Evolutionary conservation across 2,888 invertebrate species (phyloP).

Genomic region (Andrena flavipes): DNA sequence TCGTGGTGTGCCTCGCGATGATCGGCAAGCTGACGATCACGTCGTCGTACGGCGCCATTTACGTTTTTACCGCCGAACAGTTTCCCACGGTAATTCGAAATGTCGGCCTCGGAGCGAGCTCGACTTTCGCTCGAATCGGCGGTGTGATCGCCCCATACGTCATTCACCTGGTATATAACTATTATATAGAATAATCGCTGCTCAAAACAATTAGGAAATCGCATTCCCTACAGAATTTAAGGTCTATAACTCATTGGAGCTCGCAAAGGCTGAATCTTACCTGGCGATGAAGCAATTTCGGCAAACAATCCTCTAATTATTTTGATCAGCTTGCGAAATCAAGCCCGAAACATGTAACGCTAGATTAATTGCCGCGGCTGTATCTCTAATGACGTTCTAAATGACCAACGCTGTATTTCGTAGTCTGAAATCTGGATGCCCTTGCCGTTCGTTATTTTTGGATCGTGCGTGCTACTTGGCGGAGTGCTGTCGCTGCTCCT

Average conservation of each 20-base stretch:
- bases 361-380: not conserved
- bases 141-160: constrained; percentile 88
- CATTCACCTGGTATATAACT: constrained; percentile 86
- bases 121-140: constrained; percentile 88
- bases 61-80: constrained; percentile 91
- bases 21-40: constrained; percentile 90
- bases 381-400: not conserved
- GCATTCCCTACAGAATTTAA: no score
- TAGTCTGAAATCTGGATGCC: constrained; percentile 87
- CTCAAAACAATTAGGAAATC: not conserved
- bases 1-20: constrained; percentile 88
- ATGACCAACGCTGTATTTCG: not conserved
- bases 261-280: no score
- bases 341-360: no score
- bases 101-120: constrained; percentile 88
- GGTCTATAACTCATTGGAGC: no score
- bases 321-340: not conserved
- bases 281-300: not conserved
- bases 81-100: constrained; percentile 91
- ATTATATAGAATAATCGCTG: no score
- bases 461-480: constrained; percentile 86
- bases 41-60: constrained; percentile 90
- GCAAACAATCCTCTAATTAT: not conserved
- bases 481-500: constrained; percentile 87
- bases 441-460: constrained; percentile 87